A percentile compares a stretch with the other conserved stretches of the same genome.
These are phyloP conservation scores for Aulostomus chinensis DNA, from an alignment of 2,797 vertebrate species.

Conservation along the genomic window DNA sequence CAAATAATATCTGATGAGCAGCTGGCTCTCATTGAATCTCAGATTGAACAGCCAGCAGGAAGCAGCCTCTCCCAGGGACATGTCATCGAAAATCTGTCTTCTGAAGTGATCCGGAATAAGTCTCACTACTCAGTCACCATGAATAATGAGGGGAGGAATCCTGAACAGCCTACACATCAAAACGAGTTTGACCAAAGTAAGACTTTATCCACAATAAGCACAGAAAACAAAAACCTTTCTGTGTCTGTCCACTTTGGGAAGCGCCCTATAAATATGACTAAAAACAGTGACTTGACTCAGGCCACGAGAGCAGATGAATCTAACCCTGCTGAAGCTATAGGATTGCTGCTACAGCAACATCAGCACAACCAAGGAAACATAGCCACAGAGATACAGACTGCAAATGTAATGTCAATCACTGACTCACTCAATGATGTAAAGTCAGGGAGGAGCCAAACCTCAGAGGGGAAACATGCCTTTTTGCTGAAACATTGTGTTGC, in stretches of 20 bases:
- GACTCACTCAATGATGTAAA: constrained; percentile 17
- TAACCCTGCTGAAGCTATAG: constrained; percentile 11
- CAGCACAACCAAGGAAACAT: constrained; percentile 22
- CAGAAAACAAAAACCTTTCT: constrained; percentile 20
- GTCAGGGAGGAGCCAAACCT: constrained; percentile 24
- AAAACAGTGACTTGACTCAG: constrained; percentile 11
- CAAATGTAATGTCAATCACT: constrained; percentile 13
- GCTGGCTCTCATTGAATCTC: constrained; percentile 77
- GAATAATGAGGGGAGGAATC: constrained; percentile 8
- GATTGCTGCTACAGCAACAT: constrained; percentile 13
- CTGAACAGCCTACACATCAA: constrained; percentile 13
- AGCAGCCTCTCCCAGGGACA: constrained; percentile 11
- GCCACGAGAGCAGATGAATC: constrained; percentile 15
- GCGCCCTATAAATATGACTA: constrained; percentile 1
- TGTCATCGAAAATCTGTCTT: neutral
- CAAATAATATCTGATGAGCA: constrained; percentile 84
- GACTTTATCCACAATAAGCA: constrained; percentile 5
- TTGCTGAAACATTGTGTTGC: constrained; percentile 8
- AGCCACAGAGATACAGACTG: constrained; percentile 25
- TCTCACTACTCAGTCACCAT: constrained; percentile 4
- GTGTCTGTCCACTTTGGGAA: constrained; percentile 14
- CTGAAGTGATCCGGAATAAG: constrained; percentile 23
- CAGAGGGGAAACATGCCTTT: constrained; percentile 15
- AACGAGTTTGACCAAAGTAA: constrained; percentile 19
- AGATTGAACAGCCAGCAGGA: constrained; percentile 66